Base-by-base conservation (phyloP, 2,797 vertebrate genomes). In the Nasua narica region DNA sequence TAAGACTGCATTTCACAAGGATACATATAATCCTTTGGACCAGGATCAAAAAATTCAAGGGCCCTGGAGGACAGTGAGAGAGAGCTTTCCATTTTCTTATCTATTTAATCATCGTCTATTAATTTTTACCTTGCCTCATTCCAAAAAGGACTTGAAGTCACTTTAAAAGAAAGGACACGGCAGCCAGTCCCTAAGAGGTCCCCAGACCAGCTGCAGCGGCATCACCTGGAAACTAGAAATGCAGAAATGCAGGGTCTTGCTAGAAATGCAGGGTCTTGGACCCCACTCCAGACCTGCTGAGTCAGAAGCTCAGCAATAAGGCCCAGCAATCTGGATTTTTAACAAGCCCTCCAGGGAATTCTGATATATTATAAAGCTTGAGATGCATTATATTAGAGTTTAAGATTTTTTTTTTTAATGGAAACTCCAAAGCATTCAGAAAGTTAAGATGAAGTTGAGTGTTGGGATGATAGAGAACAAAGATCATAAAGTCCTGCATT, bases 31-130 rank as follows among this genome's bases (percentile, higher is more conserved):
- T 90, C 32, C 54, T 93, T 50, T 94, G 81, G 95, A 69, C 23
- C 43, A 56, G 12, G 32, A 83, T 95, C 35, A 95, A 95, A 96
- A 97, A 84, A 11, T 82, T 67, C 27, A 76, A 58, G 79, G 91
- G 40, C 77, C 79, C 58, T 92, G 32, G 72, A 90, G 52, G 65
- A 94, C 35, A 54, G 70, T 52, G 52, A 87, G 65, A 77, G 52
- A 58, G 52, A 58, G 32, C 37, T 93, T 91, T 84, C 91, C 50
- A 96, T 95, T 94, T 94, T 94, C 67, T 88, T 96, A 76, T 62
- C 48, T 92, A 65, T 43, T 62, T 95, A 92, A 89, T 86, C 78
- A 88, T 78, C 15, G 0, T 69, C 91, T 95, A 87, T 92, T 97
- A 94, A 84, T 87, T 93, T 96, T 76, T 87, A 77, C 15, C 79